Evolutionary conservation across 2,113 vertebrate species (phyloP).

Genomic region (Aplodontia rufa): DNA sequence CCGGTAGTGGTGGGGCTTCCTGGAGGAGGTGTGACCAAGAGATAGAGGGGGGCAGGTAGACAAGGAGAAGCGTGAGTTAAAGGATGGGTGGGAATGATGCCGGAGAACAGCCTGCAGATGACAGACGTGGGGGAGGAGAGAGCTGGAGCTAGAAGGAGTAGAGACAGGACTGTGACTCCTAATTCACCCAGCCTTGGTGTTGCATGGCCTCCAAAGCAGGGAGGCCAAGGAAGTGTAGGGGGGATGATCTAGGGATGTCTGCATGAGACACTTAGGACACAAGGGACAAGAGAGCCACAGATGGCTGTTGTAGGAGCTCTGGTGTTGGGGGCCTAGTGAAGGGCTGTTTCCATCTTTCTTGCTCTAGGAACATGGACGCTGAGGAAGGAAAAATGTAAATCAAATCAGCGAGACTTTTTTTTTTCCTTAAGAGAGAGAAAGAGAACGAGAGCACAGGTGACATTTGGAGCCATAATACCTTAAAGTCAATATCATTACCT

Average conservation of each 20-base stretch:
- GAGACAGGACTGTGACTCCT: not conserved
- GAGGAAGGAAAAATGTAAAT: conserved; percentile 81
- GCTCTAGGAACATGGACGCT: not conserved
- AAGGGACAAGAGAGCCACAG: not conserved
- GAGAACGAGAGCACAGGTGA: conserved; percentile 82
- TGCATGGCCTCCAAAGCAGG: not conserved
- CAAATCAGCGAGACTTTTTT: conserved; percentile 73
- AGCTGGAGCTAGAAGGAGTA: not conserved
- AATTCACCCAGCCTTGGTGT: not conserved
- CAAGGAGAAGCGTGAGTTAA: not conserved
- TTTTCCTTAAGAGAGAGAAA: conserved; percentile 73
- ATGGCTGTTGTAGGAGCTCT: not conserved
- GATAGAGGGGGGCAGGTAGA: not conserved
- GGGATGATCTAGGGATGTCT: not conserved
- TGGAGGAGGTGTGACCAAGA: not conserved
- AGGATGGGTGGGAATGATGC: not conserved
- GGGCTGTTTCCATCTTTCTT: not conserved
- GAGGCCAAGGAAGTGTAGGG: accelerated
- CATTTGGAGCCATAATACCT: conserved; percentile 88
- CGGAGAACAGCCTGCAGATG: not conserved
- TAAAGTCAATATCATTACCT: conserved; percentile 90
- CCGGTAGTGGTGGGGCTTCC: not conserved
- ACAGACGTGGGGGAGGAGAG: no score
- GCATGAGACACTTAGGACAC: not conserved
- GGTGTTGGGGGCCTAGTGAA: not conserved